These are phyloP conservation scores for Xenopus laevis DNA, from an alignment of 2,113 vertebrate species.

Conservation along the genomic window DNA sequence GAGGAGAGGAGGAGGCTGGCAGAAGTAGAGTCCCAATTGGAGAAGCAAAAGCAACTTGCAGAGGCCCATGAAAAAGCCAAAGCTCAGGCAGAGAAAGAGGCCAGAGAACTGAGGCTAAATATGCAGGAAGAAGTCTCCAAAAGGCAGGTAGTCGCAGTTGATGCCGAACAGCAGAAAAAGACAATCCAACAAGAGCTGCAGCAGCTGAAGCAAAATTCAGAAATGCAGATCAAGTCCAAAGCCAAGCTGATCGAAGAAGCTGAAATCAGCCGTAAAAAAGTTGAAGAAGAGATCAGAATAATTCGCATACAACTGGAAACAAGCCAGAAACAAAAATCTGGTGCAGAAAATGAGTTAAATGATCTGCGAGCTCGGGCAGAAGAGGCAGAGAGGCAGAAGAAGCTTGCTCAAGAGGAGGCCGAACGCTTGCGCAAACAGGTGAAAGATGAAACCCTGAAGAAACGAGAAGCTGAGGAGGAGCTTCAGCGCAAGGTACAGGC, in stretches of 20 bases:
- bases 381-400: constrained; percentile 84
- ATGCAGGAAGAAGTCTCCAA: constrained; percentile 91
- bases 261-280: constrained; percentile 74
- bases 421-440: constrained; percentile 89
- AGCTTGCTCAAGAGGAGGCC: constrained; percentile 85
- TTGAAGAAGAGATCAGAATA: constrained; percentile 87
- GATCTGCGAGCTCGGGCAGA: constrained; percentile 76
- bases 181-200: constrained; percentile 86
- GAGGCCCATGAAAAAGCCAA: constrained; percentile 86
- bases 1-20: constrained; percentile 92
- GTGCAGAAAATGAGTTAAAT: constrained; percentile 77
- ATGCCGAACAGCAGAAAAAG: constrained; percentile 88
- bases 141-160: constrained; percentile 80
- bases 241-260: constrained; percentile 82
- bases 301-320: constrained; percentile 85
- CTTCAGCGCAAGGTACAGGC: constrained; percentile 80
- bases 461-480: constrained; percentile 84
- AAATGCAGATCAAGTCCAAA: constrained; percentile 84
- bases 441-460: constrained; percentile 87
- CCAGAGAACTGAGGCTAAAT: constrained; percentile 80
- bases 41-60: constrained; percentile 93
- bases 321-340: constrained; percentile 76
- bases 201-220: constrained; percentile 84
- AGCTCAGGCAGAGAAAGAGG: constrained; percentile 86
- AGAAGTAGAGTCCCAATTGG: constrained; percentile 94